A percentile compares a stretch with the other conserved stretches of the same genome.
Evolutionary conservation across 2,888 invertebrate species (phyloP).

Genomic region (Epinotia bilunana): DNA sequence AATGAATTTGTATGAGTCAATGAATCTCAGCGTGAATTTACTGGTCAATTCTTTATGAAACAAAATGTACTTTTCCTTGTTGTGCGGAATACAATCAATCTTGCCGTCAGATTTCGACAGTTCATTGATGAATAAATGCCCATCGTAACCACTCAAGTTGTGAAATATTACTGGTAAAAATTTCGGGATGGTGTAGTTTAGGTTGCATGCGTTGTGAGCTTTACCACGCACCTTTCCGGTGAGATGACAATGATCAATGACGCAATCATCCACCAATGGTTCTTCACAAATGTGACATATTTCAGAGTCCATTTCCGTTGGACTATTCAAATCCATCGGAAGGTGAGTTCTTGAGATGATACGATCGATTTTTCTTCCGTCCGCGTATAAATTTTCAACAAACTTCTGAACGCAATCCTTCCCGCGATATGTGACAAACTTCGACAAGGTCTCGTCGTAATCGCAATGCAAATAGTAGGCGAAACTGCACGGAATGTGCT

Average conservation of each 20-base stretch:
- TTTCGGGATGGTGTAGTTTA: slow-evolving; percentile 49
- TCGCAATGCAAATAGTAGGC: too few relatives aligned
- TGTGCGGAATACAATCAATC: slow-evolving; percentile 51
- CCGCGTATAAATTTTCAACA: too few relatives aligned
- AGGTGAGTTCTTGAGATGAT: too few relatives aligned
- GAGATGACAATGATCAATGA: slow-evolving; percentile 48
- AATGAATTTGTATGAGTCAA: slow-evolving; percentile 19
- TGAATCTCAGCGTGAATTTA: slow-evolving; percentile 14
- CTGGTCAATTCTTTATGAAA: slow-evolving; percentile 50
- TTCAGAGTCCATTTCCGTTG: too few relatives aligned
- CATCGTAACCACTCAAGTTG: slow-evolving; percentile 53
- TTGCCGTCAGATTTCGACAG: slow-evolving; percentile 49
- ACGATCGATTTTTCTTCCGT: too few relatives aligned
- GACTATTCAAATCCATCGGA: too few relatives aligned
- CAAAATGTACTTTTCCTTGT: slow-evolving; percentile 56
- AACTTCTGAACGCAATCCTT: too few relatives aligned
- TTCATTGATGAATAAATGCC: slow-evolving; percentile 54
- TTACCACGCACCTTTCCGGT: slow-evolving; percentile 52
- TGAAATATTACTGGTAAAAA: slow-evolving; percentile 41
- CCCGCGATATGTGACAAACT: too few relatives aligned
- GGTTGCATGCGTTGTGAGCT: slow-evolving; percentile 50
- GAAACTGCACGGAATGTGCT: too few relatives aligned
- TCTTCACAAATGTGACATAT: too few relatives aligned
- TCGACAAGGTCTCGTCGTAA: too few relatives aligned
- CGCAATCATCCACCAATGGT: slow-evolving; percentile 42